Conservation (phyloP, 2,797 vertebrate species). For the Caiman crocodilus region DNA sequence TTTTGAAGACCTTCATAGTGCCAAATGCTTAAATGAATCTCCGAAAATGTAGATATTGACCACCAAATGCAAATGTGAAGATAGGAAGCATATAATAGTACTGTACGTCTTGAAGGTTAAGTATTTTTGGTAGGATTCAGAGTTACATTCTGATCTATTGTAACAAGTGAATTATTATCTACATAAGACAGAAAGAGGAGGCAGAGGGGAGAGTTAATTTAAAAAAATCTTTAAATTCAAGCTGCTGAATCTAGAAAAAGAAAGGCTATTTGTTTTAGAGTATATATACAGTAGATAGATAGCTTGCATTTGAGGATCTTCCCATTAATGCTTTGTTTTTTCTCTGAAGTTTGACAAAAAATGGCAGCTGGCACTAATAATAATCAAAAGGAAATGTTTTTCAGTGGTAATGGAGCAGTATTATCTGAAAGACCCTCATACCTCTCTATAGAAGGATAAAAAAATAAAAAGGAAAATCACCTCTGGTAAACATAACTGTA, state of each 20-base stretch:
- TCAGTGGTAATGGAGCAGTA: not conserved
- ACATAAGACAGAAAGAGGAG: not conserved
- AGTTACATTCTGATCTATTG: not conserved
- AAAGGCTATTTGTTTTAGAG: not conserved
- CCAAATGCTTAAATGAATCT: not conserved
- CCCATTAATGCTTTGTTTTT: not conserved
- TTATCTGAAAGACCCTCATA: not conserved
- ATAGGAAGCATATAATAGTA: not conserved
- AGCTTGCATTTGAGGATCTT: not conserved
- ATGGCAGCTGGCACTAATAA: not conserved
- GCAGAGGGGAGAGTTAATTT: not conserved
- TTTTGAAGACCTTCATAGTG: not conserved
- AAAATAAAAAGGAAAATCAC: conserved; percentile 34
- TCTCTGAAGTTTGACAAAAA: not conserved
- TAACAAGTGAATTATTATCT: not conserved
- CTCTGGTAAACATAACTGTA: conserved; percentile 18
- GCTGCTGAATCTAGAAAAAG: not conserved
- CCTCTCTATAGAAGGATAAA: conserved; percentile 9
- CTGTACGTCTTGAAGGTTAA: not conserved
- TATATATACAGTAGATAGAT: not conserved
- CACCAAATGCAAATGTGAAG: not conserved
- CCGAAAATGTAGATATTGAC: not conserved
- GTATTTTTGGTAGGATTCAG: not conserved
- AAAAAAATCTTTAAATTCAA: not conserved
- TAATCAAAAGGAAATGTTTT: conserved; percentile 2